phyloP scores from a whole-genome alignment of 2,888 invertebrate species.

The Caenorhabditis sp. region DNA sequence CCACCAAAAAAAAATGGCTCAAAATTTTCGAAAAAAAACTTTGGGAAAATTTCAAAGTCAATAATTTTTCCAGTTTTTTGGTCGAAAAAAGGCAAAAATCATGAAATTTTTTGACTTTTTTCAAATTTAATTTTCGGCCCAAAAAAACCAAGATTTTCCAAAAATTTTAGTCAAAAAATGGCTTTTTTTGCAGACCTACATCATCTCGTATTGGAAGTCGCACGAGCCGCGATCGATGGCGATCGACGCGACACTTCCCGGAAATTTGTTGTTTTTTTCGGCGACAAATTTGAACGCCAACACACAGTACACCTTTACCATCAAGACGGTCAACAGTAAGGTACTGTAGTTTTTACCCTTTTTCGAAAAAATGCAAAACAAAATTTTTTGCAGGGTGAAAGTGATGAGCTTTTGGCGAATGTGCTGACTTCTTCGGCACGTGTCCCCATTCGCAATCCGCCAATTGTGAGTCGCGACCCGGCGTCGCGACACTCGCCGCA shows the following conservation, averaged over 20 bases:
- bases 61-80: no score
- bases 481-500: conserved; percentile 42
- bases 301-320: conserved; percentile 44
- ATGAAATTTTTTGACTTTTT: no score
- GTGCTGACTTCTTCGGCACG: conserved; percentile 57
- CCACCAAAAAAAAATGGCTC: no score
- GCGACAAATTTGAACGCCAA: conserved; percentile 46
- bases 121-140: no score
- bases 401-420: conserved; percentile 76
- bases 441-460: conserved; percentile 57
- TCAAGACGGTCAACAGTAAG: conserved; percentile 36
- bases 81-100: no score
- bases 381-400: conserved; percentile 31
- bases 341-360: neutral
- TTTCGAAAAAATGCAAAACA: neutral
- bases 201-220: conserved; percentile 50
- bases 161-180: no score
- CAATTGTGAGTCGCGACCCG: conserved; percentile 50
- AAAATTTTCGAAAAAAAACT: no score
- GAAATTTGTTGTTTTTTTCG: conserved; percentile 38
- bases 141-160: no score
- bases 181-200: conserved; percentile 36
- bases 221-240: conserved; percentile 43
- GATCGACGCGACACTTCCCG: conserved; percentile 38
- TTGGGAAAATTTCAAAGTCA: no score